A percentile compares a stretch with the other conserved stretches of the same genome.
Evolutionary conservation across 2,888 invertebrate genomes (phyloP).

Genomic region (Hypselothyrea guttata): DNA sequence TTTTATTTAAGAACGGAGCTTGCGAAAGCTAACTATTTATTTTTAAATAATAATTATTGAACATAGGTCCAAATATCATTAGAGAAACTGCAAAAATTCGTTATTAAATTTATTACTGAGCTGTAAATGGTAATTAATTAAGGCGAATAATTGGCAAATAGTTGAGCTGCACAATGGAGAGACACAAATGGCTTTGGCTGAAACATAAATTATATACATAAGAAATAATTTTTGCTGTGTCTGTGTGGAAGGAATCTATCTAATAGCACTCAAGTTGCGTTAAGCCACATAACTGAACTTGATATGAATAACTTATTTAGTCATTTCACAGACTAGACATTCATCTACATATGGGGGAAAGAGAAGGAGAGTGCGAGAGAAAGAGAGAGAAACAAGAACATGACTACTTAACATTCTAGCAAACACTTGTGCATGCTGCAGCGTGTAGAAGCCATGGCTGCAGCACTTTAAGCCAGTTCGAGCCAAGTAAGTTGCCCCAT

Average conservation of each 20-base stretch:
- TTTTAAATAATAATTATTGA: no score
- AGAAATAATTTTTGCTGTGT: background rate
- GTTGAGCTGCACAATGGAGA: no score
- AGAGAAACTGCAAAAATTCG: no score
- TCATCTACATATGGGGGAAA: conserved; percentile 1
- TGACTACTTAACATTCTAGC: conserved; percentile 55
- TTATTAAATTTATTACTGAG: no score
- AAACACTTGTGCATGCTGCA: conserved; percentile 24
- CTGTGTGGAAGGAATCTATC: conserved; percentile 17
- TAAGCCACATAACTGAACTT: conserved; percentile 55
- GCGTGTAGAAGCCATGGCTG: background rate
- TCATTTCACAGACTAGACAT: conserved; percentile 37
- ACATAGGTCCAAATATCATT: no score
- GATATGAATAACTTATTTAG: conserved; percentile 60
- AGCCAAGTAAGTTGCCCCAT: conserved; percentile 27
- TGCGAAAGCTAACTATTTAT: no score
- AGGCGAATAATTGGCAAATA: no score
- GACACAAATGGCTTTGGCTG: no score
- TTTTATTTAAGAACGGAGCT: no score
- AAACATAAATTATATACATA: background rate
- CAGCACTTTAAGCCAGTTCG: conserved; percentile 39
- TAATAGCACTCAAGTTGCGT: conserved; percentile 50
- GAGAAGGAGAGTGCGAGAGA: background rate
- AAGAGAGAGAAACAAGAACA: conserved; percentile 29
- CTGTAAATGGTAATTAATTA: no score